A percentile compares a stretch with the other conserved stretches of the same genome.
These are phyloP conservation scores for Anomalospiza imberbis DNA, from an alignment of 2,797 vertebrate genomes.

Conservation along the genomic window DNA sequence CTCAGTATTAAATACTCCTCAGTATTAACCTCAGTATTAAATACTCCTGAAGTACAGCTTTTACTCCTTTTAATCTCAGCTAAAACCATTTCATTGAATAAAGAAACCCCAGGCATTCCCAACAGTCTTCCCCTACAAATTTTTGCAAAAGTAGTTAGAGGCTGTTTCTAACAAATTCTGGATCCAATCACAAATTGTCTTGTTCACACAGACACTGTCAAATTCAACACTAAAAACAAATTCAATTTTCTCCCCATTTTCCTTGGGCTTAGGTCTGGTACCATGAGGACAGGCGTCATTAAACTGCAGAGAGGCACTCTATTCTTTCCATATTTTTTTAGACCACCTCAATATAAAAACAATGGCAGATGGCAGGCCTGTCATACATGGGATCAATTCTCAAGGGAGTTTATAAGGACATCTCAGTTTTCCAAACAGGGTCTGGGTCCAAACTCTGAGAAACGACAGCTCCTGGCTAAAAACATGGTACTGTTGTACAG, in stretches of 20 bases:
- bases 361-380: background rate
- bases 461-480: background rate
- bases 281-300: background rate
- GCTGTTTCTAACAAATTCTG: background rate
- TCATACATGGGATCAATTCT: fast-evolving
- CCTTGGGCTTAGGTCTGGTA: background rate
- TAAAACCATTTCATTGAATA: background rate
- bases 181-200: background rate
- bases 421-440: background rate
- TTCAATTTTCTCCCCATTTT: fast-evolving
- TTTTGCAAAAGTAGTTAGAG: background rate
- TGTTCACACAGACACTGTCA: background rate
- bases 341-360: background rate
- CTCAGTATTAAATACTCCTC: background rate
- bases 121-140: background rate
- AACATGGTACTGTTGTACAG: fast-evolving
- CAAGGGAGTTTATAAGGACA: background rate
- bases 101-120: background rate
- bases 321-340: background rate
- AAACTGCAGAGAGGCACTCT: background rate
- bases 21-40: background rate
- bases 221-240: background rate
- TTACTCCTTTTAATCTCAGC: background rate
- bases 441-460: background rate
- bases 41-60: background rate